phyloP scores from a whole-genome alignment of 1,140 invertebrate genomes.

The Diuraphis noxia region DNA sequence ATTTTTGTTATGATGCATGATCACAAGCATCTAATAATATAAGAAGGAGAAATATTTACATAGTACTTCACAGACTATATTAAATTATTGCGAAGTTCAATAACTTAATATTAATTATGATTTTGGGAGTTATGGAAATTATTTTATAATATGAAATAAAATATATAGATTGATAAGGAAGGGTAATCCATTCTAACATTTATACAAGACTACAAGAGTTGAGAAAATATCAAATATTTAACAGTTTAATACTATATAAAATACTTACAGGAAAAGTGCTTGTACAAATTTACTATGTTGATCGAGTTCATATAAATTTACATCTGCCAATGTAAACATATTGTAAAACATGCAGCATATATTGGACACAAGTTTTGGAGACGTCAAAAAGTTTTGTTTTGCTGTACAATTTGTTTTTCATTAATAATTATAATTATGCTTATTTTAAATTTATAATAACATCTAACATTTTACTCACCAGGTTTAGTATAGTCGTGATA shows the following conservation, averaged over 20 bases:
- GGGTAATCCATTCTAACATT: too few relatives aligned
- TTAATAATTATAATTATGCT: neutral
- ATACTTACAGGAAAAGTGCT: conserved; percentile 16
- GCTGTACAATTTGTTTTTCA: neutral
- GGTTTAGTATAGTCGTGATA: conserved; percentile 8
- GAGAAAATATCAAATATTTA: neutral
- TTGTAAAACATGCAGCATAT: conserved; percentile 46
- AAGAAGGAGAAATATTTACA: neutral
- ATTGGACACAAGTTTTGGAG: conserved; percentile 46
- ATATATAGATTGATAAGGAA: neutral
- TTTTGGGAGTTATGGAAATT: neutral
- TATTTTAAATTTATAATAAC: neutral
- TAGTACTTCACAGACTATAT: too few relatives aligned
- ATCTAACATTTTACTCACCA: neutral
- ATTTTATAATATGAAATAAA: neutral
- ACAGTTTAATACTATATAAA: neutral
- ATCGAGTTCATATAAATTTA: conserved; percentile 19
- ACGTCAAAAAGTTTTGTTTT: neutral
- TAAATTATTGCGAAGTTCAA: neutral
- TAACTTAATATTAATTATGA: neutral
- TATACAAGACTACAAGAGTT: too few relatives aligned
- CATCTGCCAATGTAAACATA: conserved; percentile 32
- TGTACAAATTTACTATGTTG: conserved; percentile 9
- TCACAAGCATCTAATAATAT: neutral
- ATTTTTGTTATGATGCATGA: too few relatives aligned